Conservation (phyloP, 2,888 invertebrate genomes). For the Erebia palarica region DNA sequence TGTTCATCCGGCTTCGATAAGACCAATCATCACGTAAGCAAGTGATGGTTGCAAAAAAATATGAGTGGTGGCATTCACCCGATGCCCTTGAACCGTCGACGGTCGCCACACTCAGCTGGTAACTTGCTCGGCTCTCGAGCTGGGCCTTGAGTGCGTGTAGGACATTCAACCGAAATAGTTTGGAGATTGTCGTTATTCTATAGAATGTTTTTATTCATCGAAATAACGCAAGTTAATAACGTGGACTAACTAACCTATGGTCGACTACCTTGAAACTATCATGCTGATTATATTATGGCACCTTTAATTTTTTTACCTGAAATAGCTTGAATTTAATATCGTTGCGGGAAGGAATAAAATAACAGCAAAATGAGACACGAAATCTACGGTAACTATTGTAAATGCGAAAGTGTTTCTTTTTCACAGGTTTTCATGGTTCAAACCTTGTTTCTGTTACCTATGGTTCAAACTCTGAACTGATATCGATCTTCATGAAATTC, state of each 20-base stretch:
- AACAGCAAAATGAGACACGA: no score
- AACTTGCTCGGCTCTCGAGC: constrained; percentile 46
- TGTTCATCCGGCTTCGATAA: constrained; percentile 69
- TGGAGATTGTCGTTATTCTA: constrained; percentile 31
- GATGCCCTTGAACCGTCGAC: constrained; percentile 75
- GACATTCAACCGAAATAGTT: constrained; percentile 70
- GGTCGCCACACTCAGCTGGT: constrained; percentile 74
- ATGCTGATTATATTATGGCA: neutral
- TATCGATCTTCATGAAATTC: no score
- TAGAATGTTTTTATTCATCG: constrained; percentile 9
- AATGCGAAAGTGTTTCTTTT: no score
- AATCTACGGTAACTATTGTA: no score
- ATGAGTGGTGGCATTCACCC: constrained; percentile 77
- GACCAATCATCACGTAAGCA: constrained; percentile 66
- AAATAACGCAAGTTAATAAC: neutral
- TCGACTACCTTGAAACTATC: neutral
- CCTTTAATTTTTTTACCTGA: neutral
- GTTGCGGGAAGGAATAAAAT: neutral
- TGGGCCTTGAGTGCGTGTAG: constrained; percentile 72
- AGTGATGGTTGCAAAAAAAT: constrained; percentile 64
- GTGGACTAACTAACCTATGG: neutral
- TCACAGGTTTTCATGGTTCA: no score
- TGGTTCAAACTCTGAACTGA: no score
- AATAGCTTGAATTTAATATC: neutral
- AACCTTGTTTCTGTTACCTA: no score